Base-by-base conservation (phyloP, 2,113 vertebrate species). In the Notarius lentiginosus region DNA sequence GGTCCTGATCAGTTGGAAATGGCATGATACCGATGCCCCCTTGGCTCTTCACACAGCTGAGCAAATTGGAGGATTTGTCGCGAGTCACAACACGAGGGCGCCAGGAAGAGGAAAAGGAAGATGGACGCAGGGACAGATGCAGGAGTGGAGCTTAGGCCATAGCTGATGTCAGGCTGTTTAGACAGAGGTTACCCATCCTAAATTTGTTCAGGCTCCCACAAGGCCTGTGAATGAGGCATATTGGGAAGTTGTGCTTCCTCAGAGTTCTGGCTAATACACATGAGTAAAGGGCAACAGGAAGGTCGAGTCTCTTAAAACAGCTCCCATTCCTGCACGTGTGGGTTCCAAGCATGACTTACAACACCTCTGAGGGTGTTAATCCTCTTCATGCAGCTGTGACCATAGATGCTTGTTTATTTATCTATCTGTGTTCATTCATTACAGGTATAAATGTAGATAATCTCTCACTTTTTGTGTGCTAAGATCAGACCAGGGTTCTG, bases 51-150 rank as follows among this genome's bases (percentile, higher is more conserved):
- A 96, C 96, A 94, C 95, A 94, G 94, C 92, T 94, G 92, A 97
- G 95, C 96, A 98, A 98, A 98, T 98, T 98, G 97, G 96, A 97
- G 96, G 94, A 95, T 95, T 96, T 97, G 96, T 96, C 95, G 96
- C 94, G 94, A 97, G 96, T 96, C 96, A 97, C 95, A 97, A 96
- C 96, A 97, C 86, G 4, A 81, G 91, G 93, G 93, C 91, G 91
- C 92, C 91, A 94, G 92, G 87, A 91, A 87, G 90, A 88, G 93
- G 87, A 91, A 87, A 90, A 87, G 93, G 91, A 92, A 61, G 84
- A 90, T 87, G 89, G 91, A 92, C 89, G 92, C 92, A 63, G 87
- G 81, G 84, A 90, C 86, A 86, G 87, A 93, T 92, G 91, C 92
- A 91, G 91, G 66, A 75, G 75, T 15, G n/a, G 41, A 75, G 18